phyloP scores from a whole-genome alignment of 1,140 invertebrate species.

The Diachasmimorpha longicaudata region DNA sequence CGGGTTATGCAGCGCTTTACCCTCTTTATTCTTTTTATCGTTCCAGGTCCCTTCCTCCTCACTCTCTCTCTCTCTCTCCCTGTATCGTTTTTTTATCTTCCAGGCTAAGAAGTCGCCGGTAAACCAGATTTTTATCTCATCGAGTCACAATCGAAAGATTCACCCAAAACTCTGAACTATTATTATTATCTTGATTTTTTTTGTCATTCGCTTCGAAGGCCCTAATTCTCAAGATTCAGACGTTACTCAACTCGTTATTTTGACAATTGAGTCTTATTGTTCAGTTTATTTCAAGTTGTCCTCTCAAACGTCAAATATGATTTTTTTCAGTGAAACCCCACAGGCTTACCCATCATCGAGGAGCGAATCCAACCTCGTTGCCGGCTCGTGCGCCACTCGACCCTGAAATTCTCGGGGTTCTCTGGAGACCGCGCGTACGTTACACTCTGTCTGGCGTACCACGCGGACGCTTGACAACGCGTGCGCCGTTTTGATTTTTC shows the following conservation, averaged over 20 bases:
- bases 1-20: background rate
- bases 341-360: too few species aligned
- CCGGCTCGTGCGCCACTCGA: constrained; percentile 13
- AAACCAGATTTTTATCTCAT: constrained; percentile 14
- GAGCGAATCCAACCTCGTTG: background rate
- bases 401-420: constrained; percentile 17
- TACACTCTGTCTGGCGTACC: constrained; percentile 11
- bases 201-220: background rate
- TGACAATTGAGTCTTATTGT: too few species aligned
- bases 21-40: constrained; percentile 15
- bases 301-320: background rate
- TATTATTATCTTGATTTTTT: background rate
- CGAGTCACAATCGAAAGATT: constrained; percentile 17
- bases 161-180: background rate
- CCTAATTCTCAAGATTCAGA: background rate
- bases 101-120: background rate
- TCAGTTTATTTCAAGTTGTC: too few species aligned
- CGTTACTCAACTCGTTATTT: background rate
- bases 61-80: background rate
- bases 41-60: background rate
- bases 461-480: constrained; percentile 10
- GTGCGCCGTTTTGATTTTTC: background rate
- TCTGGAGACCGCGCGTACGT: background rate
- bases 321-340: background rate
- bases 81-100: background rate